Evolutionary conservation across 2,113 vertebrate species (phyloP).

Genomic region (Pteronura brasiliensis): DNA sequence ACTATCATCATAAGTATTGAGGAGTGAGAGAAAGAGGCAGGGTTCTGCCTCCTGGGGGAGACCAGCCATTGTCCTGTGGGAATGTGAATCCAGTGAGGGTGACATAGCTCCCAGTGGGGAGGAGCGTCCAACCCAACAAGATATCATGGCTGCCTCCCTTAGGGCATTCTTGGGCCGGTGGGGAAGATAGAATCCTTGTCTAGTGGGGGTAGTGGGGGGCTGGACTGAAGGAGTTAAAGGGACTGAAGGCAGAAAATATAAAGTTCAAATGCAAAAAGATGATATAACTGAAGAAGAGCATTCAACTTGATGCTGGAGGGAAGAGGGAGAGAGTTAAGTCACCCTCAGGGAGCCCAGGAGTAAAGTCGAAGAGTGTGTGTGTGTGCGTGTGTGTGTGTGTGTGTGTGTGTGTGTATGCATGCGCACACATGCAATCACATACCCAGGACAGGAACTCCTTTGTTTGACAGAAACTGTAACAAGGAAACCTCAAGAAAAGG

Average conservation of each 20-base stretch:
- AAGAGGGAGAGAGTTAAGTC: not conserved
- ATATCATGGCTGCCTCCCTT: not conserved
- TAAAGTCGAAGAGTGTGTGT: not conserved
- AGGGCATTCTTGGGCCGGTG: not conserved
- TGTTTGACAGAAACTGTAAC: not conserved
- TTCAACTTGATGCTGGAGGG: not conserved
- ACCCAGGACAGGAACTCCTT: not conserved
- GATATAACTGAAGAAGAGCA: not conserved
- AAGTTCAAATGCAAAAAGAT: conserved; percentile 7
- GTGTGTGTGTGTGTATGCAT: not conserved
- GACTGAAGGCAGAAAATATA: no score
- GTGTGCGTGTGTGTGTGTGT: not conserved
- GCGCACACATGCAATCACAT: no score
- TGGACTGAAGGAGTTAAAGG: not conserved
- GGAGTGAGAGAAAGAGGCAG: not conserved
- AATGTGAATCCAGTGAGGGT: not conserved
- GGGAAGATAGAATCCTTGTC: not conserved
- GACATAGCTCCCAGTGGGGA: fast-evolving
- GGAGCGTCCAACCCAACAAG: not conserved
- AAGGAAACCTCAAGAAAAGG: not conserved
- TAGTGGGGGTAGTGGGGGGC: not conserved
- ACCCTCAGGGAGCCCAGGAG: not conserved
- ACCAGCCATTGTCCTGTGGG: not conserved
- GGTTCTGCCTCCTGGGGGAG: not conserved
- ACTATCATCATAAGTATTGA: not conserved